Conservation (phyloP, 1,140 invertebrate genomes). For the Heliconius hermathena region DNA sequence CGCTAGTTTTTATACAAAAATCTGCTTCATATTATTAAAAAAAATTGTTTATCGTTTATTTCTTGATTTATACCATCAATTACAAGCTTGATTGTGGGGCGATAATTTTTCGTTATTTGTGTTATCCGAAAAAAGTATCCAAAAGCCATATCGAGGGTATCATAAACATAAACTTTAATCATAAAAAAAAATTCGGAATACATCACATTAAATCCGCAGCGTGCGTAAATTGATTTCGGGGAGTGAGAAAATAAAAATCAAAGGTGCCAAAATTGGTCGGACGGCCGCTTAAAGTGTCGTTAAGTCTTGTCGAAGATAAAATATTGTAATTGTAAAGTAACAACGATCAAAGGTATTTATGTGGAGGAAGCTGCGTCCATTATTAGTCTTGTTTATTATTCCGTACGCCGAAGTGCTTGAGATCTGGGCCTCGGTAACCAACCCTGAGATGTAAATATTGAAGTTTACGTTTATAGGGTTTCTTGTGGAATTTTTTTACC, state of each 20-base stretch:
- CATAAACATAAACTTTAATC: slow-evolving; percentile 70
- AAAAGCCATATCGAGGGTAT: slow-evolving; percentile 50
- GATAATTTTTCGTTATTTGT: slow-evolving; percentile 58
- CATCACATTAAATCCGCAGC: slow-evolving; percentile 68
- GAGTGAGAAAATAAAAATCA: slow-evolving; percentile 71
- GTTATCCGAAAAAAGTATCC: slow-evolving; percentile 42
- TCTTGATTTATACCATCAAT: slow-evolving; percentile 61
- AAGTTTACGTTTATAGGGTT: slow-evolving; percentile 2
- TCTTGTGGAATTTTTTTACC: neutral
- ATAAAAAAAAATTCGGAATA: slow-evolving; percentile 50
- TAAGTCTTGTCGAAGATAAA: slow-evolving; percentile 67
- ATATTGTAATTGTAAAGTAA: slow-evolving; percentile 66
- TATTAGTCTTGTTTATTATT: slow-evolving; percentile 51
- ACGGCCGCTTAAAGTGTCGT: slow-evolving; percentile 75
- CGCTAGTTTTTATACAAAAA: neutral
- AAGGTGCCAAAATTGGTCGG: slow-evolving; percentile 72
- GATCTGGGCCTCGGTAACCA: neutral
- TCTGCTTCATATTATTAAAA: neutral
- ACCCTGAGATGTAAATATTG: slow-evolving; percentile 1
- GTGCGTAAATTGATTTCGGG: slow-evolving; percentile 75
- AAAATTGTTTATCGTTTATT: neutral
- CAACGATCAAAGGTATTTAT: slow-evolving; percentile 46
- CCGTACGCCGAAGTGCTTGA: slow-evolving; percentile 40
- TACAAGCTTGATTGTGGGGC: slow-evolving; percentile 49
- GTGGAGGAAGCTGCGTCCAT: slow-evolving; percentile 57